phyloP scores from a whole-genome alignment of 2,888 invertebrate genomes.

The Tachina fera region DNA sequence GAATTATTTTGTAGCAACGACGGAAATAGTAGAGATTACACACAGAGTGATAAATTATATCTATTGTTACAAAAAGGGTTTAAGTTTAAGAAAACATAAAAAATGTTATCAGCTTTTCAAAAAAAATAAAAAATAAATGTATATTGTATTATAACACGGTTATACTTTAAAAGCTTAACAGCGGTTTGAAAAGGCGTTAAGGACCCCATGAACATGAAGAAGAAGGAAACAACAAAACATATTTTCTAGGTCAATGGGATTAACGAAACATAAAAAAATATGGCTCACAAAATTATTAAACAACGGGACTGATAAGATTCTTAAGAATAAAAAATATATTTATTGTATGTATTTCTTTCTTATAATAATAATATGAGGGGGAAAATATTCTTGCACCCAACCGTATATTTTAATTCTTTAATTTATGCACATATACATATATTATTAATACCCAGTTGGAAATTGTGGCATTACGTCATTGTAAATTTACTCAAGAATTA shows the following conservation, averaged over 20 bases:
- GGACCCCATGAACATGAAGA: slow-evolving; percentile 17
- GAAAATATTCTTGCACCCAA: slow-evolving; percentile 15
- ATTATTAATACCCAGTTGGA: neutral
- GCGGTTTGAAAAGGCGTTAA: slow-evolving; percentile 36
- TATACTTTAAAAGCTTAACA: slow-evolving; percentile 49
- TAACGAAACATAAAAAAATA: slow-evolving; percentile 39
- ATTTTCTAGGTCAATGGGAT: slow-evolving; percentile 67
- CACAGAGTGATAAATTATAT: slow-evolving; percentile 58
- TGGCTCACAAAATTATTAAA: slow-evolving; percentile 8
- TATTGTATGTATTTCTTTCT: neutral
- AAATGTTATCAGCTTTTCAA: slow-evolving; percentile 20
- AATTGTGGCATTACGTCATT: neutral
- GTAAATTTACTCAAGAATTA: too few relatives aligned
- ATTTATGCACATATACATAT: neutral
- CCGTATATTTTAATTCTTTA: slow-evolving; percentile 3
- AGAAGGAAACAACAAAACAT: slow-evolving; percentile 29
- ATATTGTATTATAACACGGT: slow-evolving; percentile 10
- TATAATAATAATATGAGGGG: neutral
- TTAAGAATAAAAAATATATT: slow-evolving; percentile 16
- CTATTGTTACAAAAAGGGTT: slow-evolving; percentile 60
- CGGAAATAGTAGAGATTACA: slow-evolving; percentile 45
- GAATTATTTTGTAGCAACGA: slow-evolving; percentile 3
- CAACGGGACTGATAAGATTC: slow-evolving; percentile 23
- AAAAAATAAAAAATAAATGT: slow-evolving; percentile 26
- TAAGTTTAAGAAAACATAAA: slow-evolving; percentile 6